These are phyloP conservation scores for Polyodon spathula DNA, from an alignment of 2,113 vertebrate genomes.

Conservation along the genomic window DNA sequence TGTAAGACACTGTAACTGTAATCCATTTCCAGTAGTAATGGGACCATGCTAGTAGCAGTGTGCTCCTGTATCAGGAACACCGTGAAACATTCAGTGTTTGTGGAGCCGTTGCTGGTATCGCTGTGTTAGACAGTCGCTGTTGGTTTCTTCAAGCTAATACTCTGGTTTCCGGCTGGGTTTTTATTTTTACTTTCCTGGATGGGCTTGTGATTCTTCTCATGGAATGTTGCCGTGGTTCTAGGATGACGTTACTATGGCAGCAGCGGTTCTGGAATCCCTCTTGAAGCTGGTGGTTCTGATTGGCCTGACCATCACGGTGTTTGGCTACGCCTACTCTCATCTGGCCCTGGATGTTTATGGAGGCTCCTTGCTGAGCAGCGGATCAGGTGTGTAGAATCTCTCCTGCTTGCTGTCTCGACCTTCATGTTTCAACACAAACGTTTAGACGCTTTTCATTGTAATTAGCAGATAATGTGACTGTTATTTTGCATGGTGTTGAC, in stretches of 20 bases:
- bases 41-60: too few relatives aligned
- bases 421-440: too few relatives aligned
- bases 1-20: not conserved
- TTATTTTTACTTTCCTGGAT: not conserved
- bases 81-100: too few relatives aligned
- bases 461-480: too few relatives aligned
- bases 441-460: too few relatives aligned
- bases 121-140: too few relatives aligned
- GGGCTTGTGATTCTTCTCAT: not conserved
- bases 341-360: conserved; percentile 91
- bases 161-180: not conserved
- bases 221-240: conserved; percentile 33
- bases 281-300: conserved; percentile 84
- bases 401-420: too few relatives aligned
- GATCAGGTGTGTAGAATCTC: conserved; percentile 48
- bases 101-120: too few relatives aligned
- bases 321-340: conserved; percentile 87
- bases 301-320: conserved; percentile 78
- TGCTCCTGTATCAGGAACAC: too few relatives aligned
- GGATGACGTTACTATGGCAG: conserved; percentile 77
- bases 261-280: conserved; percentile 74
- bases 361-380: conserved; percentile 78
- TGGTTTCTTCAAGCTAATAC: too few relatives aligned
- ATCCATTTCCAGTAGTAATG: too few relatives aligned
- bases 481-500: too few relatives aligned